phyloP scores from a whole-genome alignment of 2,113 vertebrate genomes.

The Corythornis madagascariensis region DNA sequence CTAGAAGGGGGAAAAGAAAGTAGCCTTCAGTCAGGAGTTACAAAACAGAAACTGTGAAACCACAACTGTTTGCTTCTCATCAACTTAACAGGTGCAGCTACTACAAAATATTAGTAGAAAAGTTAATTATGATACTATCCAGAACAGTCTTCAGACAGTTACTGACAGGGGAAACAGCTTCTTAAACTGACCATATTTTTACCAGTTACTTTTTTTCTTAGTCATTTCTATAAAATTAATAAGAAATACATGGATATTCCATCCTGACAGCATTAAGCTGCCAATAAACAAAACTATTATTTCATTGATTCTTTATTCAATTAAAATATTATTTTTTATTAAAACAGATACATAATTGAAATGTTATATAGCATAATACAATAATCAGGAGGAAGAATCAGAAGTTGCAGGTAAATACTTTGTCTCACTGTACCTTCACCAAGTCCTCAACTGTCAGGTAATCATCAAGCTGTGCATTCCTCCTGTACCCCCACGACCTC shows the following conservation, averaged over 20 bases:
- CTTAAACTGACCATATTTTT: neutral
- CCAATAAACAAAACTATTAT: neutral
- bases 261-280: neutral
- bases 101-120: neutral
- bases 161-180: neutral
- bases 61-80: neutral
- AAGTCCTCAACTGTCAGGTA: conserved; percentile 84
- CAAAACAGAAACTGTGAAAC: neutral
- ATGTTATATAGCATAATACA: fast-evolving
- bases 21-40: neutral
- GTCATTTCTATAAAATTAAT: neutral
- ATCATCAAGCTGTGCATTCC: conserved; percentile 82
- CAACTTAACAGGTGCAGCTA: neutral
- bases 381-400: neutral
- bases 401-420: neutral
- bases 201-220: neutral
- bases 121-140: neutral
- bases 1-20: neutral
- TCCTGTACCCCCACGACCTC: conserved; percentile 90
- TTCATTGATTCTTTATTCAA: fast-evolving
- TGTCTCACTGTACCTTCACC: conserved; percentile 75
- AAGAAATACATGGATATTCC: neutral
- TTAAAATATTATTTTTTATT: neutral
- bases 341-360: fast-evolving
- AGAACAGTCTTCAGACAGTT: neutral